Percentiles rank a stretch among this genome's conserved stretches.
Conservation (phyloP, 2,888 invertebrate species). For the Agrenia bidenticulata region DNA sequence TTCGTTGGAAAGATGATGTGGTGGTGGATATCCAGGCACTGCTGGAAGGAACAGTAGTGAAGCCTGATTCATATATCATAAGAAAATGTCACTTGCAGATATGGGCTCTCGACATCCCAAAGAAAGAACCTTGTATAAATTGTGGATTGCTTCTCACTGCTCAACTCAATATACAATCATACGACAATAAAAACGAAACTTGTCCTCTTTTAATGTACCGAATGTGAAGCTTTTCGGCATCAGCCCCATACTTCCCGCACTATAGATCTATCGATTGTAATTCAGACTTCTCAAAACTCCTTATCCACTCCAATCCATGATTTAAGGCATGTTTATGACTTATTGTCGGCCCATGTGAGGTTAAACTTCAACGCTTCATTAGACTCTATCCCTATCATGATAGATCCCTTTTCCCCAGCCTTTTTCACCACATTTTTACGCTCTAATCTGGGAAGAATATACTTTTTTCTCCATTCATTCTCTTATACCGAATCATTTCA, state of each 20-base stretch:
- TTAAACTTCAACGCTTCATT: slow-evolving; percentile 16
- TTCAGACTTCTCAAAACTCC: slow-evolving; percentile 8
- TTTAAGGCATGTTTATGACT: slow-evolving; percentile 13
- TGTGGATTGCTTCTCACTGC: slow-evolving; percentile 19
- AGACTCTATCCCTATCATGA: slow-evolving; percentile 17
- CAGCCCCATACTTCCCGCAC: neutral
- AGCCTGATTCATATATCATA: slow-evolving; percentile 46
- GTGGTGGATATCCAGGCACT: no score
- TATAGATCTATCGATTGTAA: neutral
- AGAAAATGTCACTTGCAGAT: slow-evolving; percentile 43
- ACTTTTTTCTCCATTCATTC: no score
- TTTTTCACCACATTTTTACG: slow-evolving; percentile 14
- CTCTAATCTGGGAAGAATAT: no score
- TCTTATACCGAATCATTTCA: no score
- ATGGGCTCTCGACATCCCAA: slow-evolving; percentile 20
- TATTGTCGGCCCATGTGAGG: slow-evolving; percentile 10
- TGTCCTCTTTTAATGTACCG: slow-evolving; percentile 16
- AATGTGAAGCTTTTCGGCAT: neutral
- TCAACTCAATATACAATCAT: slow-evolving; percentile 21
- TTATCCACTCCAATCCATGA: slow-evolving; percentile 11
- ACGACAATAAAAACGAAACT: slow-evolving; percentile 23
- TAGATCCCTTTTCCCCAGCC: slow-evolving; percentile 19
- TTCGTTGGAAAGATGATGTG: no score
- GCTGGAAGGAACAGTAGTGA: neutral
- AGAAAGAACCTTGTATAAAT: slow-evolving; percentile 15